Base-by-base conservation (phyloP, 2,797 vertebrate species). In the Helicolenus hilgendorfi region DNA sequence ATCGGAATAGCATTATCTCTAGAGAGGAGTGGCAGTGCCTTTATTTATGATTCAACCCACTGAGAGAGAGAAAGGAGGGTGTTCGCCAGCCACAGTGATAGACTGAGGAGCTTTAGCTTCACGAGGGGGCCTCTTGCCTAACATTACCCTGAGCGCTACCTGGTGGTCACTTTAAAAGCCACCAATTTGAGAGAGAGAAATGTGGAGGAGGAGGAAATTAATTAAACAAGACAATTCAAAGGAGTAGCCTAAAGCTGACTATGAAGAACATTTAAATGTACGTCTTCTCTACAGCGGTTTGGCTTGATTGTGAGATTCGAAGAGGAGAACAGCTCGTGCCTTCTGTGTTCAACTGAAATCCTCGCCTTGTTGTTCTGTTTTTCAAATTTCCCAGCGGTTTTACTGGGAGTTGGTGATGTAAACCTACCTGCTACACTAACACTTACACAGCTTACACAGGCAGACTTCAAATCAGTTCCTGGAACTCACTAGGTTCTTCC, bases 1-100 rank as follows among this genome's bases (percentile, higher is more conserved):
- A 41, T n/a, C 85, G 38, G 72, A 77, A 79, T 35, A 31, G 20
- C 13, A 10, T 59, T 7, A 38, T 79, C 59, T 84, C 29, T 13
- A 8, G 60, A 73, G 83, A 70, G 33, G 58, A 14, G 41, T 31
- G 53, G 7, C 41, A 2, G 27, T 9, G 69, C 22, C 18, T 68
- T 79, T 22, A 58, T 84, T 76, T 63, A 63, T 76, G 33, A 70
- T 62, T 77, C 62, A 65, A 36, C 38, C 10, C 18, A 11, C 53
- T 55, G 53, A 55, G 49, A 65, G 62, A 70, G 31, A 63, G 35
- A 63, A 14, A 56, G 18, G 4, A 13, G 3, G 4, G 38, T 55
- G 24, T 68, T 62, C 10, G 29, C 13, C 24, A 4, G 22, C 1
- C 59, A 0, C 27, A 22, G 0, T 55, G 53, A 55, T 0, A 20